phyloP scores from a whole-genome alignment of 2,113 vertebrate genomes.

The Origma solitaria region DNA sequence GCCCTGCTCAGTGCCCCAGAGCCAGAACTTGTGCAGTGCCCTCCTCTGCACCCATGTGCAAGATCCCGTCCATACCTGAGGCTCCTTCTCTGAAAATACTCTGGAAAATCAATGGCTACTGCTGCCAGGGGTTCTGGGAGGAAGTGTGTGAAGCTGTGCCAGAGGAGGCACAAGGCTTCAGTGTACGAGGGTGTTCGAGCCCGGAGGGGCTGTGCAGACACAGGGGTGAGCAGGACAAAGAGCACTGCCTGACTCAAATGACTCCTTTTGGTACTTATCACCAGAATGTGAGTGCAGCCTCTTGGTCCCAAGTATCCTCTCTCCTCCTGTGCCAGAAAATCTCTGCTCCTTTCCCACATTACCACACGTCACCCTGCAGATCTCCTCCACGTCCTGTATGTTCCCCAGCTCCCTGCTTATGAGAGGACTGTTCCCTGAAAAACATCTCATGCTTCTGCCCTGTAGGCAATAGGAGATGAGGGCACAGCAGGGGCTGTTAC shows the following conservation, averaged over 20 bases:
- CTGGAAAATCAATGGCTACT: not conserved
- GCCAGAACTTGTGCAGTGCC: not conserved
- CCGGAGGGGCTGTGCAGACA: not conserved
- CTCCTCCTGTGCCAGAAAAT: not conserved
- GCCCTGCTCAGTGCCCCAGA: not conserved
- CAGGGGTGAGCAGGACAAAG: not conserved
- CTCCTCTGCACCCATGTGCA: not conserved
- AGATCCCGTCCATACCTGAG: not conserved
- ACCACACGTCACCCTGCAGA: not conserved
- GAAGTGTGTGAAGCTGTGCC: not conserved
- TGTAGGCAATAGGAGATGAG: not conserved
- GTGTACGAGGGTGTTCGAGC: not conserved
- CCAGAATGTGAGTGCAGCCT: not conserved
- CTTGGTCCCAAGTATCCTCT: not conserved
- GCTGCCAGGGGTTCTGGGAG: not conserved
- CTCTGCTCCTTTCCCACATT: not conserved
- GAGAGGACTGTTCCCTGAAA: not conserved
- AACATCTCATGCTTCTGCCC: not conserved
- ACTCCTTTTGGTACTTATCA: not conserved
- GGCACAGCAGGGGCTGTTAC: not conserved
- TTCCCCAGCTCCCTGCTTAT: not conserved
- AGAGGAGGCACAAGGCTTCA: not conserved
- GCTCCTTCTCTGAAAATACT: not conserved
- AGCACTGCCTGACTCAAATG: not conserved
- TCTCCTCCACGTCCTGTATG: not conserved